Base-by-base conservation (phyloP, 2,797 vertebrate species). In the Aeoliscus strigatus region DNA sequence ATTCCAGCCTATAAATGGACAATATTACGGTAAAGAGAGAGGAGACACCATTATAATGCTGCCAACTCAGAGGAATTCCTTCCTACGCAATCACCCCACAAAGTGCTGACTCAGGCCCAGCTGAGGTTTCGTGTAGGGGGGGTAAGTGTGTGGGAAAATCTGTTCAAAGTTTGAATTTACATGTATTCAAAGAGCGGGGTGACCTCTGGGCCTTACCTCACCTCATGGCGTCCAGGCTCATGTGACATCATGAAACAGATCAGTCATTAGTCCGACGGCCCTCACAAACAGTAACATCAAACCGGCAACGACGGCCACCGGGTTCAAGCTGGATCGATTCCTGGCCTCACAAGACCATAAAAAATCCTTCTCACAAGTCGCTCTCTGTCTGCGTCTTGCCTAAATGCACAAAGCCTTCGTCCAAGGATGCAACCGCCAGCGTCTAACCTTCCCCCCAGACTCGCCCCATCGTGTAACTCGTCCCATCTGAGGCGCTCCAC, bases 1-100 rank as follows among this genome's bases (percentile, higher is more conserved):
- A 77, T 67, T 79, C 75, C 63, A 75, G 24, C 57, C 68, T 80
- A 81, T 83, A 86, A 88, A 87, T 66, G 70, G 73, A 75, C 53
- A 69, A 64, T 53, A 72, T 87, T 85, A 85, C 59, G 38, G 67
- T 73, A 79, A 81, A 76, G 48, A 58, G 39, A 69, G 65, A 84
- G 79, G 70, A 81, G 70, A 82, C 77, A 74, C 68, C 68, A 71
- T 81, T 77, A 74, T 64, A 48, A 46, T 39, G 35, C 52, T 76
- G 79, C 83, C 79, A 86, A 40, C 47, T 15, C 39, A 1, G 71
- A 74, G 75, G 75, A 78, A 86, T 82, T 82, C 77, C 74, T 86
- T 79, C 79, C 80, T 79, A 69, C 45, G 66, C 75, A 77, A 86
- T 86, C 80, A 77, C 45, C 73, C 80, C 75, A 10, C 75, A 78